Evolutionary conservation across 53 echinoderm and acorn worm species (phyloP).

Genomic region (Astropecten irregularis): DNA sequence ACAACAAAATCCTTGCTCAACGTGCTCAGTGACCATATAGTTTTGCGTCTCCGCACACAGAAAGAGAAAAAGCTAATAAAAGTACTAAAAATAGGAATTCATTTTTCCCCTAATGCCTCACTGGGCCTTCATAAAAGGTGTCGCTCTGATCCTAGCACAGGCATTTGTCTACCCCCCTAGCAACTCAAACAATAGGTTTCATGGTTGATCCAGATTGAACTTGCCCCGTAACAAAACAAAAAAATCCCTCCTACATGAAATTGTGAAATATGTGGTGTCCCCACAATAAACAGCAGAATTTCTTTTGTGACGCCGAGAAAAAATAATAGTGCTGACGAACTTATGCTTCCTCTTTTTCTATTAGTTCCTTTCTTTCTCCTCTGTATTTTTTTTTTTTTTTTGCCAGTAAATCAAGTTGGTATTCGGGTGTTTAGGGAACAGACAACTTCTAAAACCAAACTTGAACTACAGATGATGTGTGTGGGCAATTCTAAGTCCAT

Average conservation of each 20-base stretch:
- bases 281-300: conserved; percentile 4
- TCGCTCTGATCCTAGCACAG: background rate
- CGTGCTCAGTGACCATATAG: conserved; percentile 23
- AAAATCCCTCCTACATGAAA: too few species aligned
- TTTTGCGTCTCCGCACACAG: background rate
- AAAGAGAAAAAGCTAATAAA: background rate
- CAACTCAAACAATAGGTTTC: conserved; percentile 22
- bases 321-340: conserved; percentile 26
- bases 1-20: conserved; percentile 6
- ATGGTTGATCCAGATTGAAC: conserved; percentile 29
- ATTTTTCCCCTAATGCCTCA: conserved; percentile 3
- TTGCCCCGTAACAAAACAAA: background rate
- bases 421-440: too few species aligned
- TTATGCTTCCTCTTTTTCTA: background rate
- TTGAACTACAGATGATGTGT: too few species aligned
- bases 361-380: background rate
- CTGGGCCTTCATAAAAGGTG: background rate
- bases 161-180: conserved; percentile 12
- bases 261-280: conserved; percentile 23
- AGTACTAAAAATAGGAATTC: too few species aligned
- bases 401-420: too few species aligned
- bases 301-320: background rate
- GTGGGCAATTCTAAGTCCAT: too few species aligned
- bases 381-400: too few species aligned
- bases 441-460: too few species aligned